Base-by-base conservation (phyloP, 1,140 invertebrate species). In the Aphis craccivora region DNA sequence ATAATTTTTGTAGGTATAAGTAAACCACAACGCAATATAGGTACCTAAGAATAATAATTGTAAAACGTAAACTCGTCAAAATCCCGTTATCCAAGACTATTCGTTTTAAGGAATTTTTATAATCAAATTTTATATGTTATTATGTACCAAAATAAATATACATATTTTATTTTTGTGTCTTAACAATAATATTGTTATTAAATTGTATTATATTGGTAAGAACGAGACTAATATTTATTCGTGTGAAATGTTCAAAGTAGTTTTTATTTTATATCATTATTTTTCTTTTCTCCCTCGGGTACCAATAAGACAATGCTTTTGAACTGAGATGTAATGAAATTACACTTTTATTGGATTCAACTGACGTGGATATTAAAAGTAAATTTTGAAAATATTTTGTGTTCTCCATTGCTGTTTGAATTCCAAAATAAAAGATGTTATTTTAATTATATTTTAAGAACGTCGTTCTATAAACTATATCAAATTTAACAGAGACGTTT, bases 341-440 rank as follows among this genome's bases (percentile, higher is more conserved):
- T 89, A 89, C 35, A 53, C 35, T 89, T 89, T 89, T 89, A 53
- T 89, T 53, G 87, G 35, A 37, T 25, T 53, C 48, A 51, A 89
- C 87, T 37, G 51, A 35, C 48, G 48, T 35, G 48, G 48, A 89
- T 89, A 89, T 89, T 88, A 88, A 51, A 88, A 51, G 48, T 88
- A 53, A 51, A 88, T 88, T 89, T 89, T 37, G 23, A 55, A 89
- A 89, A 89, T 89, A 89, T 89, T 89, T 89, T 89, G 30, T 43
- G 8, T 43, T 53, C n/a, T 55, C 22, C 48, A 55, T n/a, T 53
- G 30, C 86, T 53, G 20, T 37, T 89, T 89, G 48, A 43, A 89
- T 89, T 55, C 9, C 35, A 23, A 30, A 43, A 48, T 30, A 35
- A 51, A 53, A 89, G 30, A 89, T 89, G 87, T 35, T 89, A 53